Evolutionary conservation across 2,888 invertebrate genomes (phyloP), one percentile per base, ranked within the genome.

Genomic region (Perizoma flavofasciatum): DNA sequence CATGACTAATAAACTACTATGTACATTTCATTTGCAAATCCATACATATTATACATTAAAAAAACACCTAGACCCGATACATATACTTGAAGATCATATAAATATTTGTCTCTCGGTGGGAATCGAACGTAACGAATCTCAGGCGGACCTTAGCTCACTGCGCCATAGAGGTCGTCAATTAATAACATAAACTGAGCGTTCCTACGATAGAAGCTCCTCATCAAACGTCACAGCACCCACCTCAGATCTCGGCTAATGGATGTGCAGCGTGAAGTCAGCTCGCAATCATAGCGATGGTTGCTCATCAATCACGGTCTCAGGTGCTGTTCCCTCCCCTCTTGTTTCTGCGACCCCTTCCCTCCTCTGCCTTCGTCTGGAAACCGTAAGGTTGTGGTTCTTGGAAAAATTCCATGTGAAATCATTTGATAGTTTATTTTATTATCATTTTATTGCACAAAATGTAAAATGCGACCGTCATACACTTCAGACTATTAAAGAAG

Each of bases 231-330:
- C 47, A 54, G 48, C 47, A 57, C 43, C 46, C 39, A 35, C 45
- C 41, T 56, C 55, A 69, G 65, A 69, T 69, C 63, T 64, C 68
- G 55, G 67, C 75, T 82, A 83, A 85, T 82, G 83, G 79, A 65
- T 67, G 67, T 67, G 61, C 71, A 67, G 70, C 72, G 75, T 69
- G 70, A 68, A 75, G 73, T 73, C 76, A 75, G 75, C 66, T 79
- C 64, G 79, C 82, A 87, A 89, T 88, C 88, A 88, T 85, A 78
- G 81, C 83, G 79, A 85, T 84, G 82, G 87, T 71, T 78, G 67
- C 81, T 90, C 90, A 91, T 91, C 91, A 90, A 91, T 91, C 91
- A 90, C 77, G 76, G 87, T 77, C 85, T 76, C 91, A 91, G 91
- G 91, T 91, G 91, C 82, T 78, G 61, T 22, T 35, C 62, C 68